Evolutionary conservation across 35 echinoderm and acorn worm genomes (phyloP).

Genomic region (Heliocidaris tuberculata): DNA sequence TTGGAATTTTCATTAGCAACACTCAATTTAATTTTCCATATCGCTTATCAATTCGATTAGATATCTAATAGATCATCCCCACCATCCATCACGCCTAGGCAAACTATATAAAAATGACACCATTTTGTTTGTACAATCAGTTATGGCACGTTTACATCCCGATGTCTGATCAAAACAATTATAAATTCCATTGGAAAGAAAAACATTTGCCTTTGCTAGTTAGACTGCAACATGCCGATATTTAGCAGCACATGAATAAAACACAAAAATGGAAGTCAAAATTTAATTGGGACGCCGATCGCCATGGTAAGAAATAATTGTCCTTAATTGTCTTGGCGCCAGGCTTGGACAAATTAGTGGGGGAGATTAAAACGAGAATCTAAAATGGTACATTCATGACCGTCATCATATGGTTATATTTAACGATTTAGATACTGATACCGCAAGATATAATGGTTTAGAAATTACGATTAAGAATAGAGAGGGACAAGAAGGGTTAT

Average conservation of each 20-base stretch:
- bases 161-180: background rate
- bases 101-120: background rate
- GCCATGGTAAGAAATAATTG: background rate
- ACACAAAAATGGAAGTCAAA: background rate
- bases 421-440: background rate
- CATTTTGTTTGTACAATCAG: background rate
- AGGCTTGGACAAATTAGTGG: background rate
- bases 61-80: background rate
- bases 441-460: background rate
- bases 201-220: background rate
- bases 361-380: background rate
- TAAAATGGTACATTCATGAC: conserved; percentile 5
- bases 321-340: background rate
- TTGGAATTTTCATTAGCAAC: too few relatives aligned
- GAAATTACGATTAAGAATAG: background rate
- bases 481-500: background rate
- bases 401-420: background rate
- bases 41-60: background rate
- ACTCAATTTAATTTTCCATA: background rate
- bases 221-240: background rate
- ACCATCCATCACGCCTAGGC: background rate
- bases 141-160: background rate
- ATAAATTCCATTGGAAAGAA: background rate
- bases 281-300: conserved; percentile 1
- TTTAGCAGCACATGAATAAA: background rate